Evolutionary conservation across 2,888 invertebrate species (phyloP).

Genomic region (Acleris literana): DNA sequence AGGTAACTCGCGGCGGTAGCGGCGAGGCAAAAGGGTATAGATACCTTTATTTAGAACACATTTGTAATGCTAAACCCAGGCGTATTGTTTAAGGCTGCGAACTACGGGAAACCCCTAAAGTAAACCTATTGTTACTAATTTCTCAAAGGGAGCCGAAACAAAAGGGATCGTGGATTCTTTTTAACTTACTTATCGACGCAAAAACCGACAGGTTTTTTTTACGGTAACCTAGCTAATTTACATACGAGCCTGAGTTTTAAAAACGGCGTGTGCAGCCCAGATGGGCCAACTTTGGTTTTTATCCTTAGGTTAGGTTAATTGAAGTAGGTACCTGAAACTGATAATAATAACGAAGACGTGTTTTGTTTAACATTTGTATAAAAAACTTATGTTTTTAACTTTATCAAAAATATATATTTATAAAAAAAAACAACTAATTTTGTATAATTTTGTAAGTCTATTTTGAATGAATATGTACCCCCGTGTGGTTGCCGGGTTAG

Average conservation of each 20-base stretch:
- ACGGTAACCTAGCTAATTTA: conserved; percentile 11
- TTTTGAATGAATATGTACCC: no score
- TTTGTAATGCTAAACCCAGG: conserved; percentile 45
- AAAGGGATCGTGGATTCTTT: conserved; percentile 44
- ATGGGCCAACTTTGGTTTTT: no score
- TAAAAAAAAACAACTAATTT: no score
- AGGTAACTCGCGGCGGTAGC: conserved; percentile 32
- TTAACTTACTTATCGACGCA: conserved; percentile 56
- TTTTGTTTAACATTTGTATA: no score
- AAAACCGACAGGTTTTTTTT: conserved; percentile 49
- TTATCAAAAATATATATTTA: no score
- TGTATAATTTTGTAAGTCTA: no score
- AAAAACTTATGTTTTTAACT: no score
- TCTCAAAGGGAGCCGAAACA: conserved; percentile 60
- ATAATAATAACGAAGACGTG: no score
- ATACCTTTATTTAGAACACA: conserved; percentile 41
- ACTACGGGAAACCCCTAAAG: conserved; percentile 57
- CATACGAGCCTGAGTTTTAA: conserved; percentile 2
- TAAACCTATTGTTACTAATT: conserved; percentile 52
- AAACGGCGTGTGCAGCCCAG: no score
- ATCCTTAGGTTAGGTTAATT: no score
- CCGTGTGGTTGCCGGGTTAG: no score
- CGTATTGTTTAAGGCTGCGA: conserved; percentile 56
- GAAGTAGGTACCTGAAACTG: no score
- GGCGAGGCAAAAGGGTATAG: conserved; percentile 32